Base-by-base conservation (phyloP, 2,888 invertebrate species). In the Orchesella flavescens region DNA sequence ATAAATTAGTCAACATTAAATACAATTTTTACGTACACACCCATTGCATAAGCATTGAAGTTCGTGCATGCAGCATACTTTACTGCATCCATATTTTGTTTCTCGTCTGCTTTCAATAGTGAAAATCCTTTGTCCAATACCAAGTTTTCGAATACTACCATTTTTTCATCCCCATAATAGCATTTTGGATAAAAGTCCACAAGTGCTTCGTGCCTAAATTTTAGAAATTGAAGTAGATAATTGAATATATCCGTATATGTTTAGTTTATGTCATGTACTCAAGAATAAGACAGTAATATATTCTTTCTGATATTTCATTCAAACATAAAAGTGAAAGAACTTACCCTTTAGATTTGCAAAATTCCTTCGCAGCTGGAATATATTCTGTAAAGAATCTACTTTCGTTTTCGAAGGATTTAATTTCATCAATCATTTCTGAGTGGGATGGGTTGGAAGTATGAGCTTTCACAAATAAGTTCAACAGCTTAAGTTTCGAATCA, bases 401-500 rank as follows among this genome's bases (percentile, higher is more conserved):
- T 57, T 86, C 86, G 34, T 85, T 86, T 19, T 84, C 80, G 76
- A 86, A 85, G 4, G 61, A 15, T 3, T 65, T 63, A 43, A 78
- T 59, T 2, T 72, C 65, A 53, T 78, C 77, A 5, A 82, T 4
- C 23, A 84, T 55, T 55, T 68, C 46, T 0, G 24, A 55, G 24
- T 78, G 73, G 0, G 34, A 2, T 1, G 61, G 23, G 24, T 71
- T 81, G 0, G 15, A 19, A 9, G 65, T 59, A 15, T 57, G 72
- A n/a, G 57, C 65, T 19, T 86, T 86, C 4, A 76, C 72, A 78
- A 86, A 86, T 1, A 86, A 74, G 44, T 86, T 84, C 43, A 85
- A 44, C 0, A 66, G 68, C 44, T 81, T 59, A 12, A 68, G 1
- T 0, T 43, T 43, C 5, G 71, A 66, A 65, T 82, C 53, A 9